These are phyloP conservation scores for Dendrocopos noguchii DNA, from an alignment of 2,113 vertebrate species.

Conservation along the genomic window DNA sequence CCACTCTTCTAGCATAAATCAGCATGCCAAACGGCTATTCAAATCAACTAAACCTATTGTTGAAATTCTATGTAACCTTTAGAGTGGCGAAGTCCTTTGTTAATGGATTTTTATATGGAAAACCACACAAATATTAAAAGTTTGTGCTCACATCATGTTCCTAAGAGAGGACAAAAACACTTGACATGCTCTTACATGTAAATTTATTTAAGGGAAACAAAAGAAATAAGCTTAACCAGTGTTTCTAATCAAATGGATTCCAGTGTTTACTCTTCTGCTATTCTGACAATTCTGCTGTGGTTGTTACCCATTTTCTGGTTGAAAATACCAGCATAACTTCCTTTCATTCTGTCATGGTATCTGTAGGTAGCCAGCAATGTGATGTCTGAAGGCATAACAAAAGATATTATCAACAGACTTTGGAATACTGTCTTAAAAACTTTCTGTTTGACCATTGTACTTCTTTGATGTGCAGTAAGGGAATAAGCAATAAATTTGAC, in stretches of 20 bases:
- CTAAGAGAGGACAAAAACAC: not conserved
- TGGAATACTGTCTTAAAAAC: not conserved
- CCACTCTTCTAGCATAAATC: slow-evolving; percentile 57
- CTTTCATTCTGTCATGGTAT: not conserved
- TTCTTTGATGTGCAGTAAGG: not conserved
- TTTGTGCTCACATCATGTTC: not conserved
- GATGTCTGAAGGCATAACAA: not conserved
- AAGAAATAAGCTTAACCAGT: slow-evolving; percentile 1
- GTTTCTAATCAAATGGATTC: not conserved
- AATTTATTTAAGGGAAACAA: slow-evolving; percentile 24
- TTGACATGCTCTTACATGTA: not conserved
- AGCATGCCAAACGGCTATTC: slow-evolving; percentile 57
- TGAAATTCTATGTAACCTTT: slow-evolving; percentile 53
- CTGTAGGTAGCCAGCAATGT: not conserved
- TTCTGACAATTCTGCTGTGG: not conserved
- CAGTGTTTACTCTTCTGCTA: not conserved
- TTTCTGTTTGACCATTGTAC: not conserved
- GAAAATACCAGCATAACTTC: not conserved
- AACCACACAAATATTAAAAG: slow-evolving; percentile 32
- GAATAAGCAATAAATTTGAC: not conserved
- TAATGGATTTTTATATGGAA: slow-evolving; percentile 28
- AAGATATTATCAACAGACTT: not conserved
- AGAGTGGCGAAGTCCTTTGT: slow-evolving; percentile 32
- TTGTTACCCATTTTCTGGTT: not conserved
- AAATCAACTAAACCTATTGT: slow-evolving; percentile 44